Evolutionary conservation across 2,113 vertebrate species (phyloP).

Genomic region (Felis chaus): DNA sequence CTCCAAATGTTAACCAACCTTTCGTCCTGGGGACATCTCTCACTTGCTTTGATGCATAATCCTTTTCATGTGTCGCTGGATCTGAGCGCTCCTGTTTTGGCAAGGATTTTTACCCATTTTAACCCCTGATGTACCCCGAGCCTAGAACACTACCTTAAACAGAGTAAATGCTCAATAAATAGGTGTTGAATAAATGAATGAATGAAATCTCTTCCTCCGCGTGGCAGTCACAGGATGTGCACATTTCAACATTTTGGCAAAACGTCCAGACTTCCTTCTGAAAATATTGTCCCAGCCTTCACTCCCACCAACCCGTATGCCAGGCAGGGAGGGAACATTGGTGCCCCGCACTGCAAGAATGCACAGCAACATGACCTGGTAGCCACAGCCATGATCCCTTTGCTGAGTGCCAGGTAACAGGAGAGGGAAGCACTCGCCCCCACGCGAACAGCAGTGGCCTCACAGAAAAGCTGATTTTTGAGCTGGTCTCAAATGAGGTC

Average conservation of each 20-base stretch:
- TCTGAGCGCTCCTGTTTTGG: neutral
- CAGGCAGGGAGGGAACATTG: neutral
- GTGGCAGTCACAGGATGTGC: neutral
- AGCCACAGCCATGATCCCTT: neutral
- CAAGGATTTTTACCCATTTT: neutral
- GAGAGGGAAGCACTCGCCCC: neutral
- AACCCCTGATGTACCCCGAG: neutral
- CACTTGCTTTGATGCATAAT: neutral
- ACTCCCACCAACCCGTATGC: neutral
- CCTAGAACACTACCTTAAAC: neutral
- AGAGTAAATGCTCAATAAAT: neutral
- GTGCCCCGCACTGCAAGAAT: rapidly evolving
- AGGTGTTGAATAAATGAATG: neutral
- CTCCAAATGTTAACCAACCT: neutral
- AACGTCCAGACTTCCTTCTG: neutral
- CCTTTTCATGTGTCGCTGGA: neutral
- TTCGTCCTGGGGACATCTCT: neutral
- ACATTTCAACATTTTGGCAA: neutral
- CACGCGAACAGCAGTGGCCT: neutral
- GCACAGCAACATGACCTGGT: neutral
- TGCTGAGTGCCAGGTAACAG: neutral
- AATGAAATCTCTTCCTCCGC: neutral
- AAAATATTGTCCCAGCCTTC: neutral
- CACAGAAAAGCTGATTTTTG: neutral
- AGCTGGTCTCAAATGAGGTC: neutral